phyloP scores from a whole-genome alignment of 2,797 vertebrate genomes.

The Chaenodraco wilsoni region DNA sequence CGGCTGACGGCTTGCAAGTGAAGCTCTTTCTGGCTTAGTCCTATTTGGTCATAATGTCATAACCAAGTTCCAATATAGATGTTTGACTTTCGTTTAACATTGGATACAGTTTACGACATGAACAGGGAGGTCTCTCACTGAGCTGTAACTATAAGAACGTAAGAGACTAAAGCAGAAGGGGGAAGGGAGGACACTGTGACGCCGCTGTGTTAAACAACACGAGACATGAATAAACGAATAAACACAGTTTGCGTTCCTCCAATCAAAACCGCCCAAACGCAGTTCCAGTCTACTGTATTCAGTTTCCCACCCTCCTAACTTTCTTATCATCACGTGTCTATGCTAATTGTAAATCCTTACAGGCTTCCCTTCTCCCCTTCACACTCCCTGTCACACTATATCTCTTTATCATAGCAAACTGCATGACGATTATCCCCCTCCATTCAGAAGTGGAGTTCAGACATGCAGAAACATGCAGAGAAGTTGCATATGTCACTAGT shows the following conservation, averaged over 20 bases:
- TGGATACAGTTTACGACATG: background rate
- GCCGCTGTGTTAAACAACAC: constrained; percentile 33
- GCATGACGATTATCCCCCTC: constrained; percentile 39
- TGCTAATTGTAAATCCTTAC: constrained; percentile 62
- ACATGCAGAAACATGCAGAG: constrained; percentile 34
- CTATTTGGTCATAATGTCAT: background rate
- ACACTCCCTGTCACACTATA: constrained; percentile 39
- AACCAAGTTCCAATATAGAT: background rate
- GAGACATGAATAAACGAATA: constrained; percentile 13
- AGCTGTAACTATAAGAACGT: constrained; percentile 29
- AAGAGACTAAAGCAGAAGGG: constrained; percentile 22
- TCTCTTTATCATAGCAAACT: constrained; percentile 52
- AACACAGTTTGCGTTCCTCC: constrained; percentile 35
- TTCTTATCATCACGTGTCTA: constrained; percentile 40
- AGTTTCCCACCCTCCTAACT: constrained; percentile 4
- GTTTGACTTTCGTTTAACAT: background rate
- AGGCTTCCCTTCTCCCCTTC: constrained; percentile 44
- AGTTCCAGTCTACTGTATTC: constrained; percentile 46
- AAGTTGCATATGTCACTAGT: constrained; percentile 24
- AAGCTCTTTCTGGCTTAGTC: background rate
- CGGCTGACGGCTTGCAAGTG: no score
- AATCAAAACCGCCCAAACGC: constrained; percentile 58
- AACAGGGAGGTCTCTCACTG: constrained; percentile 31
- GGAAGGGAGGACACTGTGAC: constrained; percentile 20
- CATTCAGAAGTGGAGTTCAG: constrained; percentile 39